These are phyloP conservation scores for Drosophila sp. DNA, from an alignment of 1,140 invertebrate genomes.

Conservation along the genomic window DNA sequence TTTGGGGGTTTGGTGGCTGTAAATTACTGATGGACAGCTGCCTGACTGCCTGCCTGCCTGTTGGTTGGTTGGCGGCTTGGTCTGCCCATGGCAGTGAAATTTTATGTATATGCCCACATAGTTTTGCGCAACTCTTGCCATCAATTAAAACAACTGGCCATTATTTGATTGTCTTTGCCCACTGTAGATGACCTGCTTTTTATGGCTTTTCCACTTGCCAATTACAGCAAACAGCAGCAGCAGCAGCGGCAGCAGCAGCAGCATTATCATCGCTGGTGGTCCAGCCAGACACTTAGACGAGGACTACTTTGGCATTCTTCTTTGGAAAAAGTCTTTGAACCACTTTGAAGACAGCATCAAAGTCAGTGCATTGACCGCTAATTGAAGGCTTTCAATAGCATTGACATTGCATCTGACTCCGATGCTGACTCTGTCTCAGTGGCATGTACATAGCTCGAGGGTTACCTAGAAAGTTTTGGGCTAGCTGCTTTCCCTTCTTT, in stretches of 20 bases:
- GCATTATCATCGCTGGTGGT: slow-evolving; percentile 32
- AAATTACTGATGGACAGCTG: slow-evolving; percentile 59
- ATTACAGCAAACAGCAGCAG: slow-evolving; percentile 59
- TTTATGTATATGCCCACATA: slow-evolving; percentile 48
- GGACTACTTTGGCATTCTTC: slow-evolving; percentile 59
- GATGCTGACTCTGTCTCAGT: background rate
- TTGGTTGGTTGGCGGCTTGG: slow-evolving; percentile 9
- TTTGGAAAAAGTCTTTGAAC: slow-evolving; percentile 66
- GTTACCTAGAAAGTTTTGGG: background rate
- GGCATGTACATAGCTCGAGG: background rate
- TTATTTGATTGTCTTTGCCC: slow-evolving; percentile 72
- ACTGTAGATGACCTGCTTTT: slow-evolving; percentile 71
- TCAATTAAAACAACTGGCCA: slow-evolving; percentile 74
- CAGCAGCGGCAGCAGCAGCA: background rate
- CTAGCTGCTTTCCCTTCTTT: no score
- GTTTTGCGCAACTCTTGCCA: slow-evolving; percentile 30
- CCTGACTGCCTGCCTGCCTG: slow-evolving; percentile 12
- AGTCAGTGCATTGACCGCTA: slow-evolving; percentile 68
- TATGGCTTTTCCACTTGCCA: slow-evolving; percentile 79
- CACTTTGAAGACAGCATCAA: slow-evolving; percentile 43
- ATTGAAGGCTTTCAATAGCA: slow-evolving; percentile 65
- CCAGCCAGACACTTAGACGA: slow-evolving; percentile 64
- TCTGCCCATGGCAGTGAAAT: slow-evolving; percentile 64
- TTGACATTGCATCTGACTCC: slow-evolving; percentile 66
- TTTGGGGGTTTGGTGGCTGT: slow-evolving; percentile 33